Conservation (phyloP, 2,113 vertebrate species). For the Calidris pugnax region DNA sequence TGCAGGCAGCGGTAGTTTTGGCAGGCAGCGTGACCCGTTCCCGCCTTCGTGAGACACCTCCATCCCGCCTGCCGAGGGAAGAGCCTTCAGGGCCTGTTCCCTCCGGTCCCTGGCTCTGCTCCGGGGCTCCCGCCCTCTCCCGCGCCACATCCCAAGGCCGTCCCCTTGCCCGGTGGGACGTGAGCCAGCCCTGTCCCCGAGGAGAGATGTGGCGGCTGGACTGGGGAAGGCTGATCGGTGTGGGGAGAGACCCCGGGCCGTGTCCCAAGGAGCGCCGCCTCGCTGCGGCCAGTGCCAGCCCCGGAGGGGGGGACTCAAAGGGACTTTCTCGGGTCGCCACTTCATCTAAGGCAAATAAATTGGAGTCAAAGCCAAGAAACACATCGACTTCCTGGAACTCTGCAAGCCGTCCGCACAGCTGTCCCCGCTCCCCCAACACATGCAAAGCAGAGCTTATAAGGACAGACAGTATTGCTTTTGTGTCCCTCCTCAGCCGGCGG, state of each 20-base stretch:
- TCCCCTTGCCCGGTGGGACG: neutral
- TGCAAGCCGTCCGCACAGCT: constrained; percentile 45
- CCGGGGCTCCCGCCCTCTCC: neutral
- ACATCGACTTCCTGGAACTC: constrained; percentile 75
- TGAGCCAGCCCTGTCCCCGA: neutral
- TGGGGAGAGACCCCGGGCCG: neutral
- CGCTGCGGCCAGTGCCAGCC: neutral
- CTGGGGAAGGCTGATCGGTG: neutral
- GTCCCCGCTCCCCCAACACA: constrained; percentile 61
- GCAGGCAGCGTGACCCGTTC: neutral
- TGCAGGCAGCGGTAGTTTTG: neutral
- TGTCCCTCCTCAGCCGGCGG: constrained; percentile 30
- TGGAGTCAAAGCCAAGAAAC: constrained; percentile 67
- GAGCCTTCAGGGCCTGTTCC: neutral
- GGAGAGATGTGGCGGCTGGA: neutral
- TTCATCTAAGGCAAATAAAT: constrained; percentile 67
- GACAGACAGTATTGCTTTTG: constrained; percentile 64
- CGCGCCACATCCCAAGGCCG: neutral
- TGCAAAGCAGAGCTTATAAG: constrained; percentile 60
- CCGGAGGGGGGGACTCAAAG: neutral
- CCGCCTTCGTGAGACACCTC: neutral
- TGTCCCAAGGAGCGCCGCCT: neutral
- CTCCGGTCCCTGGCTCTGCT: neutral
- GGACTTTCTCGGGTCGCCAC: constrained; percentile 44
- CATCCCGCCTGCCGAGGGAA: neutral